phyloP scores from a whole-genome alignment of 1,140 invertebrate genomes.

The Gonioctena quinquepunctata region DNA sequence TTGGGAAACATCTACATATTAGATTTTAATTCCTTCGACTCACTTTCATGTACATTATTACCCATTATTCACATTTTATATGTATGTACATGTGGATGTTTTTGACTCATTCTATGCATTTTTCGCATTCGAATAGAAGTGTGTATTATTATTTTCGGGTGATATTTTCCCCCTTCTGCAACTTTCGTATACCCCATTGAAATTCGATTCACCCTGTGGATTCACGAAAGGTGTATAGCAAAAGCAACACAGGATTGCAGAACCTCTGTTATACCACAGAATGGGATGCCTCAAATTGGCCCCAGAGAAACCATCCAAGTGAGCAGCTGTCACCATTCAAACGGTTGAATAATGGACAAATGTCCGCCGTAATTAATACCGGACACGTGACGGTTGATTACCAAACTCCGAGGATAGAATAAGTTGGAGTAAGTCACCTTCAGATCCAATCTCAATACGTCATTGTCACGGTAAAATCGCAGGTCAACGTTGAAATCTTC shows the following conservation, averaged over 20 bases:
- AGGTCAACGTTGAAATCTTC: constrained; percentile 66
- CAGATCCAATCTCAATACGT: constrained; percentile 63
- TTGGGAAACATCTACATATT: too few species aligned
- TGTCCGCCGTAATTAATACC: constrained; percentile 39
- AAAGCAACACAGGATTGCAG: not conserved
- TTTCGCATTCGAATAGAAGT: too few species aligned
- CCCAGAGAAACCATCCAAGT: not conserved
- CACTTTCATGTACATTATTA: too few species aligned
- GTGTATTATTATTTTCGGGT: too few species aligned
- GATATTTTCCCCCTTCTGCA: too few species aligned
- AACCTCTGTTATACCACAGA: not conserved
- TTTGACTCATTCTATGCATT: too few species aligned
- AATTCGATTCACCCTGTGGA: too few species aligned
- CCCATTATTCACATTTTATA: too few species aligned
- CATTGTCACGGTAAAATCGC: constrained; percentile 64
- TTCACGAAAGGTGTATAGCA: too few species aligned
- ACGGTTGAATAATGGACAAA: constrained; percentile 43
- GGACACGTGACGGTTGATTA: constrained; percentile 7
- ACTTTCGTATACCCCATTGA: too few species aligned
- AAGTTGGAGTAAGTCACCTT: constrained; percentile 53
- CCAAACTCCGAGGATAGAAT: constrained; percentile 4
- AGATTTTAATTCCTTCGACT: too few species aligned
- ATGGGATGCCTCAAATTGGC: not conserved
- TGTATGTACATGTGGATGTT: too few species aligned
- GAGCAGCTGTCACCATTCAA: constrained; percentile 22